These are phyloP conservation scores for Aleiodes sp. DNA, from an alignment of 1,140 invertebrate species.

Conservation along the genomic window DNA sequence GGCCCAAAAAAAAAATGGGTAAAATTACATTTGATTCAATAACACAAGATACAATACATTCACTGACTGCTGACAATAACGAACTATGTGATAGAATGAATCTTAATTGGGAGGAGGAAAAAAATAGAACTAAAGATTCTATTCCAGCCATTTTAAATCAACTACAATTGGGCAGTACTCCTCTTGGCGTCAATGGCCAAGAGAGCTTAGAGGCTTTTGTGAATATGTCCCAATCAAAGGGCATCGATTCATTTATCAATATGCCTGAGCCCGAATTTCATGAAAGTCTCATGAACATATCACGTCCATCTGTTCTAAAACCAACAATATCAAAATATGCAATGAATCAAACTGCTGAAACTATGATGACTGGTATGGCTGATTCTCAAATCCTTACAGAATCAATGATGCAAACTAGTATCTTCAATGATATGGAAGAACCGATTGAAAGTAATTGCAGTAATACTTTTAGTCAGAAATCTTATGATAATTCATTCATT, in stretches of 20 bases:
- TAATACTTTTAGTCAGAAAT: conserved; percentile 22
- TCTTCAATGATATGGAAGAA: conserved; percentile 43
- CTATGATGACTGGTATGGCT: conserved; percentile 15
- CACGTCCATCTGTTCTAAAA: conserved; percentile 54
- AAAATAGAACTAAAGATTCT: conserved; percentile 32
- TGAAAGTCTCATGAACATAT: conserved; percentile 52
- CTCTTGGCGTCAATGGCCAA: conserved; percentile 39
- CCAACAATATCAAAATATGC: conserved; percentile 40
- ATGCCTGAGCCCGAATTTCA: conserved; percentile 49
- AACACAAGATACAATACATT: background rate
- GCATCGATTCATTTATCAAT: conserved; percentile 54
- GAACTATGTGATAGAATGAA: conserved; percentile 16
- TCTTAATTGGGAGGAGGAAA: conserved; percentile 24
- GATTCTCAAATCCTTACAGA: conserved; percentile 54
- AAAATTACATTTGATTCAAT: background rate
- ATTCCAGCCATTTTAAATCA: conserved; percentile 46
- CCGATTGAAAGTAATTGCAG: conserved; percentile 28
- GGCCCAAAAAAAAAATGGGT: background rate
- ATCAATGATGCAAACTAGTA: conserved; percentile 60
- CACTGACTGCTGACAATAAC: conserved; percentile 28
- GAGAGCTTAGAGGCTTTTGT: conserved; percentile 59
- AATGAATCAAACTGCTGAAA: background rate
- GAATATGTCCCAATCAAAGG: conserved; percentile 54
- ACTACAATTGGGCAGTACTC: conserved; percentile 21
- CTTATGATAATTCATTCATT: too few species aligned